Evolutionary conservation across 2,797 vertebrate species (phyloP).

Genomic region (Fratercula arctica): DNA sequence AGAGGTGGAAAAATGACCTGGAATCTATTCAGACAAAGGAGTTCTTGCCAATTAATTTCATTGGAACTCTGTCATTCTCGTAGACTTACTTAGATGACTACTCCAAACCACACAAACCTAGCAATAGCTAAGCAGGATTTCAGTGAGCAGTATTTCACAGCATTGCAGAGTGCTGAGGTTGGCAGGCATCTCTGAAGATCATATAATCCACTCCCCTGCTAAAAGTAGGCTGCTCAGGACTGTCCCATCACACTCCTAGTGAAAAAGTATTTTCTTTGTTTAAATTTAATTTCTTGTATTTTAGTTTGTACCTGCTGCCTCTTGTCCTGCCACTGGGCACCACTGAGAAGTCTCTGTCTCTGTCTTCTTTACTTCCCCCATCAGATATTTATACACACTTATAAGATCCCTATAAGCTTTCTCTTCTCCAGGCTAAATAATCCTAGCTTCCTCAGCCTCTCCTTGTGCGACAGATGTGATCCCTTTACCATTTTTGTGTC

Average conservation of each 20-base stretch:
- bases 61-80: not conserved
- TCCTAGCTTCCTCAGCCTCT: not conserved
- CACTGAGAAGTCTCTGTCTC: not conserved
- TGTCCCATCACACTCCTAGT: not conserved
- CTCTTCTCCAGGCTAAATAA: not conserved
- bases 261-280: not conserved
- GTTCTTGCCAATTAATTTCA: conserved; percentile 39
- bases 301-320: not conserved
- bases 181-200: not conserved
- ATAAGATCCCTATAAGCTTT: not conserved
- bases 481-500: not conserved
- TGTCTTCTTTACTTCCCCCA: not conserved
- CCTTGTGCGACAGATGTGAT: not conserved
- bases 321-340: not conserved
- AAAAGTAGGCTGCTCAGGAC: not conserved
- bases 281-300: not conserved
- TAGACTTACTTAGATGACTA: not conserved
- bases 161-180: not conserved
- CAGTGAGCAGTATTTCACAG: not conserved
- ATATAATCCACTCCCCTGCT: not conserved
- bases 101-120: not conserved
- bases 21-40: conserved; percentile 30
- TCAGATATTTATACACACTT: not conserved
- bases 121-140: not conserved
- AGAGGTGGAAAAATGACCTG: conserved; percentile 19